A percentile compares a stretch with the other conserved stretches of the same genome.
Conservation (phyloP, 2,113 vertebrate species). For the Corynorhinus townsendii region DNA sequence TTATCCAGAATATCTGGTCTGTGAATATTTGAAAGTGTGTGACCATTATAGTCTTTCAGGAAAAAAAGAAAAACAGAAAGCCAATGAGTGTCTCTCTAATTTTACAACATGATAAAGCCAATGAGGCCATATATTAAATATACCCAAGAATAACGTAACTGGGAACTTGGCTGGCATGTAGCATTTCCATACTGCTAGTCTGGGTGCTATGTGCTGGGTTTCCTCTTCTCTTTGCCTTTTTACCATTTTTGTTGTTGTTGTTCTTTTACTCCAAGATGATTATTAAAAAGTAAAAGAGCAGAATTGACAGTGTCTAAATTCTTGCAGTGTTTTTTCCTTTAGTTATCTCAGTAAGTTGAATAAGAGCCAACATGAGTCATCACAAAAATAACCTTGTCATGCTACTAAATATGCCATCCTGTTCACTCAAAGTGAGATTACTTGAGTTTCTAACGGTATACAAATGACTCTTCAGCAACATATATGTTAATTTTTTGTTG, state of each 20-base stretch:
- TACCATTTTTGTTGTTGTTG: neutral
- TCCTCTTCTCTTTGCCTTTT: neutral
- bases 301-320: neutral
- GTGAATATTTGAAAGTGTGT: constrained; percentile 46
- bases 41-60: neutral
- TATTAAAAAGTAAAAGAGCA: neutral
- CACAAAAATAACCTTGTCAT: neutral
- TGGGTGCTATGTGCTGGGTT: neutral
- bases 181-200: neutral
- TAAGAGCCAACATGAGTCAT: constrained; percentile 9
- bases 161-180: neutral
- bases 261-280: neutral
- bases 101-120: neutral
- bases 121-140: neutral
- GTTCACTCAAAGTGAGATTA: neutral
- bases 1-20: constrained; percentile 52
- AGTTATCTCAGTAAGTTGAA: constrained; percentile 19
- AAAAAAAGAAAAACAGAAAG: neutral
- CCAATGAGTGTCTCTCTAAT: neutral
- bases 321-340: neutral
- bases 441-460: constrained; percentile 18
- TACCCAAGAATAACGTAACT: neutral
- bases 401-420: neutral
- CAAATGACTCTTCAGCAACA: neutral
- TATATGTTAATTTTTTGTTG: constrained; percentile 41